Evolutionary conservation across 2,113 vertebrate genomes (phyloP).

Genomic region (Hippopotamus amphibius): DNA sequence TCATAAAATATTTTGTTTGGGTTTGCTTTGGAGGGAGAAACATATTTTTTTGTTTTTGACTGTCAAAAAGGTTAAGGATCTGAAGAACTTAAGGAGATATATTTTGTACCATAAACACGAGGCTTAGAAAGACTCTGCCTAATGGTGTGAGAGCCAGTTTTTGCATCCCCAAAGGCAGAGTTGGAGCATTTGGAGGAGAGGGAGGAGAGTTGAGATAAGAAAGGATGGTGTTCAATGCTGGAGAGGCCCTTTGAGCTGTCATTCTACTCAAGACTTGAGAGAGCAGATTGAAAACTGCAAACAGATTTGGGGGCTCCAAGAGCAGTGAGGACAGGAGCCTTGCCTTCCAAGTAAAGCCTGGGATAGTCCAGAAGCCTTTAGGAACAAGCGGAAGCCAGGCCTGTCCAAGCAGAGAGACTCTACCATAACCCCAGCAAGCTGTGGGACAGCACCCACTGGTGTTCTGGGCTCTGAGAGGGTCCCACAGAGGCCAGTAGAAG

Average conservation of each 20-base stretch:
- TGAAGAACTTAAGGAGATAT: background rate
- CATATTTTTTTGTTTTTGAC: background rate
- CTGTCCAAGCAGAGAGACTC: background rate
- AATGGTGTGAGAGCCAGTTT: background rate
- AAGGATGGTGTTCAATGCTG: too few relatives aligned
- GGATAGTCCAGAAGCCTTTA: background rate
- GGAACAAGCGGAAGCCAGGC: background rate
- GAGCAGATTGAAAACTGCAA: background rate
- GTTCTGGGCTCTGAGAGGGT: background rate
- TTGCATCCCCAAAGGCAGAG: background rate
- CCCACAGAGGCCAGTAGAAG: background rate
- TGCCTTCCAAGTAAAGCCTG: background rate
- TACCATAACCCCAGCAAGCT: too few relatives aligned
- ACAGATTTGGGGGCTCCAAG: background rate
- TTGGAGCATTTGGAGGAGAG: background rate
- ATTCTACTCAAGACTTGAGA: background rate
- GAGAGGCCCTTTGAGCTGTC: background rate
- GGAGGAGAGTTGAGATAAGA: background rate
- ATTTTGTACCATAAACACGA: background rate
- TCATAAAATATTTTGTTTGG: background rate
- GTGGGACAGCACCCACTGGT: background rate
- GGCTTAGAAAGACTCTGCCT: background rate
- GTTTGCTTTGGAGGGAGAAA: background rate
- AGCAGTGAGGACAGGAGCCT: background rate
- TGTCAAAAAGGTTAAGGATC: background rate